Percentiles rank a stretch among this genome's conserved stretches.
Evolutionary conservation across 2,888 invertebrate genomes (phyloP).

Genomic region (Caenorhabditis zanzibari): DNA sequence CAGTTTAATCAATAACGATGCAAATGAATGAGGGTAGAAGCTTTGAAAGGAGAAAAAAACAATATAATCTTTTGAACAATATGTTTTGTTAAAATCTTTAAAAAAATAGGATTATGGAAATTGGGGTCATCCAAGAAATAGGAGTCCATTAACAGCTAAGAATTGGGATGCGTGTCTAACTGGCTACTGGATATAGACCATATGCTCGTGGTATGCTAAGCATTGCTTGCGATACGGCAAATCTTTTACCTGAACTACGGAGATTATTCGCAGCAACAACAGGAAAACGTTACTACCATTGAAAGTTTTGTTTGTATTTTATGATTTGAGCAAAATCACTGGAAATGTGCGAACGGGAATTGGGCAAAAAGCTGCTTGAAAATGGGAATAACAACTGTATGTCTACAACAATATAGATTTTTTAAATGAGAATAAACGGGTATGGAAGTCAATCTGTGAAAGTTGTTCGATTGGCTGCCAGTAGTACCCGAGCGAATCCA

Average conservation of each 20-base stretch:
- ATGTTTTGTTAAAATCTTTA: slow-evolving; percentile 26
- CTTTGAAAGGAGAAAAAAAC: neutral
- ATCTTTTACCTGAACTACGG: neutral
- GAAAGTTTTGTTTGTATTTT: slow-evolving; percentile 38
- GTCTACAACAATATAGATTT: neutral
- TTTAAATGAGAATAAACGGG: neutral
- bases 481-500: slow-evolving; percentile 30
- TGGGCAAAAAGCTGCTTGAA: slow-evolving; percentile 15
- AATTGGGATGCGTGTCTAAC: neutral
- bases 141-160: neutral
- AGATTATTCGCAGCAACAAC: slow-evolving; percentile 12
- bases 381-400: slow-evolving; percentile 4
- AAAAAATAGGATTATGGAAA: neutral
- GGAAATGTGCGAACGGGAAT: slow-evolving; percentile 33
- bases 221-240: neutral
- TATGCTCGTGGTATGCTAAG: neutral
- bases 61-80: too few relatives aligned
- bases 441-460: slow-evolving; percentile 29
- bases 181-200: slow-evolving; percentile 8
- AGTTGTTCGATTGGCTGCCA: slow-evolving; percentile 56
- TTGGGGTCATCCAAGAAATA: neutral
- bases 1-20: slow-evolving; percentile 8
- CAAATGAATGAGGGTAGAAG: neutral
- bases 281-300: neutral
- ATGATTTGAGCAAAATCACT: slow-evolving; percentile 58